These are phyloP conservation scores for Drosophila insularis DNA, from an alignment of 1,140 invertebrate genomes.

Conservation along the genomic window DNA sequence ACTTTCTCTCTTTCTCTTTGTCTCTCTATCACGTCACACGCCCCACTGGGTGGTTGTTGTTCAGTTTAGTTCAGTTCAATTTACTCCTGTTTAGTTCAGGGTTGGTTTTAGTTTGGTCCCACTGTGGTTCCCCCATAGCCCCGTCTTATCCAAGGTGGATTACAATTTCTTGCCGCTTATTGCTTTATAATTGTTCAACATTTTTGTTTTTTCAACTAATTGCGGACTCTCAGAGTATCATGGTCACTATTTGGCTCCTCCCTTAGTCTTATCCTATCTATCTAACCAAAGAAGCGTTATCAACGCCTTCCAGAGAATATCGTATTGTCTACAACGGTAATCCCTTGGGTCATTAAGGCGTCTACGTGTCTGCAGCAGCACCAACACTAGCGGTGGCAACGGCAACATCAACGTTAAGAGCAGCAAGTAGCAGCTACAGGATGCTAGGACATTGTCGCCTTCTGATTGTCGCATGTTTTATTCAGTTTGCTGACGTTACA, in stretches of 20 bases:
- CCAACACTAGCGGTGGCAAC: conserved; percentile 12
- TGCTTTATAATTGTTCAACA: conserved; percentile 68
- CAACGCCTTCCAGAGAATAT: conserved; percentile 11
- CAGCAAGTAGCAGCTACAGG: conserved; percentile 20
- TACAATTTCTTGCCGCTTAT: conserved; percentile 46
- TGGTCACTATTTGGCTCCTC: conserved; percentile 21
- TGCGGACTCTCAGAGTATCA: conserved; percentile 30
- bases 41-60: conserved; percentile 66
- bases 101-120: conserved; percentile 60
- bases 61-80: not conserved
- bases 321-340: conserved; percentile 58
- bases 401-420: conserved; percentile 13
- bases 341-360: conserved; percentile 73
- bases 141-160: conserved; percentile 5
- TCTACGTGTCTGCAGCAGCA: conserved; percentile 67
- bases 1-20: not conserved
- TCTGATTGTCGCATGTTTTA: conserved; percentile 72
- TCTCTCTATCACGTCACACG: conserved; percentile 38
- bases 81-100: conserved; percentile 48
- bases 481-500: conserved; percentile 53
- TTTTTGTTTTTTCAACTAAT: conserved; percentile 59
- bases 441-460: conserved; percentile 50
- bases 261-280: not conserved
- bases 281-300: conserved; percentile 7
- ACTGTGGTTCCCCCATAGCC: conserved; percentile 33